Conservation (phyloP, 2,113 vertebrate genomes). For the Felis chaus region DNA sequence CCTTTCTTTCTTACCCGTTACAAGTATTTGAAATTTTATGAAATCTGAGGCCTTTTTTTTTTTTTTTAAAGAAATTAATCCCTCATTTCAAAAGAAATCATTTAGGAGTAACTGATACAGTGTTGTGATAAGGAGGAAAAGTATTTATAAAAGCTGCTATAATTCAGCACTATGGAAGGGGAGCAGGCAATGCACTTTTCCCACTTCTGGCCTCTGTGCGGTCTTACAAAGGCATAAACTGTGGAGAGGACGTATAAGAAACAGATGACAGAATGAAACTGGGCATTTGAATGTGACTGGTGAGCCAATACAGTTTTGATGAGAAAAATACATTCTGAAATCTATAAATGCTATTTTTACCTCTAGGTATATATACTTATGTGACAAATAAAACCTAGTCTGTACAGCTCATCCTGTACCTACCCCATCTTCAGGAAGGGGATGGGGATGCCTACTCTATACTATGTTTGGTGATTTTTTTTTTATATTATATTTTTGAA, state of each 20-base stretch:
- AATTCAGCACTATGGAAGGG: neutral
- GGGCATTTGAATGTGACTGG: too few relatives aligned
- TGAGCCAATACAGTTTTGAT: neutral
- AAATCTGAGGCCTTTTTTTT: neutral
- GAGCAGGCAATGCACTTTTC: neutral
- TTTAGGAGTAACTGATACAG: neutral
- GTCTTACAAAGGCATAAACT: neutral
- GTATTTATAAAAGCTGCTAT: neutral
- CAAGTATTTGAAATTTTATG: neutral
- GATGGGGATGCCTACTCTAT: neutral
- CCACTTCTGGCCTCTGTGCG: neutral
- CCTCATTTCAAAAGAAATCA: neutral
- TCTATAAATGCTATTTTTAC: neutral
- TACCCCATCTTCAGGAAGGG: neutral
- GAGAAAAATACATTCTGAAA: neutral
- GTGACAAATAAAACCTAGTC: neutral
- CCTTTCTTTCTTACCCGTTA: neutral
- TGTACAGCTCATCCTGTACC: neutral
- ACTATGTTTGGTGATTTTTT: neutral
- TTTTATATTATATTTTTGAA: neutral
- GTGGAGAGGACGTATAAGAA: neutral
- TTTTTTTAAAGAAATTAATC: neutral
- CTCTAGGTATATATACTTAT: neutral
- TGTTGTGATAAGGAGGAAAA: neutral
- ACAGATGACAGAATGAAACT: neutral